Base-by-base conservation (phyloP, 2,797 vertebrate species). In the Platalea minor region DNA sequence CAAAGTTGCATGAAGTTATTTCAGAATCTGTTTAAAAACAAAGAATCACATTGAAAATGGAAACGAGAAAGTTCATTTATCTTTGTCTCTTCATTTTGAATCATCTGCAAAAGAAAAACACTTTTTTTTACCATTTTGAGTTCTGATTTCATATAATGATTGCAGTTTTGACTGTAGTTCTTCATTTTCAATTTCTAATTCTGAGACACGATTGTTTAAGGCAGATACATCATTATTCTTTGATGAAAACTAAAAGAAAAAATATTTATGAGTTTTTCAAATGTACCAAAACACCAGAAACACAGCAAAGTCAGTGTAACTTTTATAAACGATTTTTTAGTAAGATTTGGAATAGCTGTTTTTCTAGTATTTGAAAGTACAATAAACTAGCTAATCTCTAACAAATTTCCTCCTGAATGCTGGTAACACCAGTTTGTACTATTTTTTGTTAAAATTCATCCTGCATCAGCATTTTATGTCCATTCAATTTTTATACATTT, bases 151-250 rank as follows among this genome's bases (percentile, higher is more conserved):
- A 53, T 98, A 84, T 20, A 98, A 97, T 1, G 98, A 98, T 37
- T 99, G 98, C 16, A 98, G 93, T 88, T 98, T 99, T 95, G 98
- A 98, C 17, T 98, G 97, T 64, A 98, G 97, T 3, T 99, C 98
- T 96, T 98, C 98, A 23, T 98, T 97, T 94, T 99, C 98, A 83
- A 95, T 98, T 95, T 99, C 98, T 60, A 99, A 97, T 4, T 98
- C 98, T 5, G 97, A 98, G 92, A 99, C 73, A 4, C 76, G 98
- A 77, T 78, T 96, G 72, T 96, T 98, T 74, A 99, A 97, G 20
- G 97, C 91, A 5, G 93, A 97, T 17, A 98, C 79, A 48, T 99
- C 98, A 1, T 96, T 98, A 37, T 97, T 97, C 21, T 97, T 96
- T 2, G 60, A 96, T 54, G 98, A 98, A 81, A 97, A 97, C 99